Conservation (phyloP, 1,140 invertebrate species). For the Aplysia californica region DNA sequence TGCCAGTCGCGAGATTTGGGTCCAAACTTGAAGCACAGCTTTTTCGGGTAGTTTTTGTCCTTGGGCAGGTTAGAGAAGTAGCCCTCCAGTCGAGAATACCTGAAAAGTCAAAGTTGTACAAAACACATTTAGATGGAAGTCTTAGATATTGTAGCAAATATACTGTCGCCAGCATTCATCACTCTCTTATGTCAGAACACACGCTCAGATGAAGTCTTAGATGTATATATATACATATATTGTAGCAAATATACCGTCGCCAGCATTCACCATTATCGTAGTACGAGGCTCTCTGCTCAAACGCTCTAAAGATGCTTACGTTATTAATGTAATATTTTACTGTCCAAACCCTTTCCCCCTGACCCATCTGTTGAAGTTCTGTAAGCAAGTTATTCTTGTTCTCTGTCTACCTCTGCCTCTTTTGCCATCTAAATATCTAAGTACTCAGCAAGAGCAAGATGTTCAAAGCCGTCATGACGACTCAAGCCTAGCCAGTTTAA, state of each 20-base stretch:
- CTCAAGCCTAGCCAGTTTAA: too few species aligned
- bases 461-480: too few species aligned
- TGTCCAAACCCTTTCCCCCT: too few species aligned
- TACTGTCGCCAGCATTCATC: neutral
- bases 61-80: constrained; percentile 71
- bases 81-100: constrained; percentile 70
- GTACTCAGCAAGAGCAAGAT: too few species aligned
- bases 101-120: constrained; percentile 41
- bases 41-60: constrained; percentile 71
- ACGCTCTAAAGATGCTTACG: too few species aligned
- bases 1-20: constrained; percentile 58
- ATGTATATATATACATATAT: neutral
- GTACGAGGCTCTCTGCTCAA: too few species aligned
- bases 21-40: constrained; percentile 72
- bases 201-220: neutral
- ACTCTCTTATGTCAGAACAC: neutral
- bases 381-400: too few species aligned
- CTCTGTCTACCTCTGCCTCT: too few species aligned
- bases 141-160: neutral
- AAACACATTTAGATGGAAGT: neutral
- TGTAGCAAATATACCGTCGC: neutral
- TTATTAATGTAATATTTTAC: too few species aligned
- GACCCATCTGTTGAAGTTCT: too few species aligned
- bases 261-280: neutral
- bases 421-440: too few species aligned